phyloP scores from a whole-genome alignment of 1,140 invertebrate species.

The Ooceraea biroi region DNA sequence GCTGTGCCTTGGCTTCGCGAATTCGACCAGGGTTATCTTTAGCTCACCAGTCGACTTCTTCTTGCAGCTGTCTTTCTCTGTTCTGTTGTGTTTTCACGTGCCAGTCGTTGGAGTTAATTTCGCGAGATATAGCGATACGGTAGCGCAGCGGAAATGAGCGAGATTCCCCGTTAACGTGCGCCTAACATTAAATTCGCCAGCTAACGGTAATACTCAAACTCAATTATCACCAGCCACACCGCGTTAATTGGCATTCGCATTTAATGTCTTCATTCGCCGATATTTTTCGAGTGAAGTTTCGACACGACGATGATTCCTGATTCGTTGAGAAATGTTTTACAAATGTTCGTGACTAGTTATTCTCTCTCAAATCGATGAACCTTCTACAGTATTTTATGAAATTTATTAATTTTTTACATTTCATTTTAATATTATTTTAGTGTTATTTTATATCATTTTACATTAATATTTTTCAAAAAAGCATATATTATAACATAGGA shows the following conservation, averaged over 20 bases:
- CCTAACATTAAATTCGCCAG: constrained; percentile 43
- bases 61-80: neutral
- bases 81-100: constrained; percentile 19
- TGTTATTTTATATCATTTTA: neutral
- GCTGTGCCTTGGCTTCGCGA: constrained; percentile 30
- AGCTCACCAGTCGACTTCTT: constrained; percentile 10
- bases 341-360: neutral
- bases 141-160: constrained; percentile 41
- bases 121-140: constrained; percentile 36
- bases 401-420: constrained; percentile 13
- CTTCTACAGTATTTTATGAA: neutral
- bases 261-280: constrained; percentile 42
- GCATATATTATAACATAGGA: neutral
- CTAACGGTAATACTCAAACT: constrained; percentile 53
- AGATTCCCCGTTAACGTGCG: constrained; percentile 49
- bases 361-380: constrained; percentile 2
- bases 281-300: constrained; percentile 18
- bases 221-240: constrained; percentile 46
- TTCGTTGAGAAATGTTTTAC: neutral
- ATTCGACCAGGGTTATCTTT: constrained; percentile 35
- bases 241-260: constrained; percentile 58
- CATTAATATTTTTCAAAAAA: neutral
- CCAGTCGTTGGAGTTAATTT: constrained; percentile 37
- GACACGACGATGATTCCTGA: neutral
- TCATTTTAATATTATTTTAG: neutral